Evolutionary conservation across 2,113 vertebrate species (phyloP), one percentile per base, ranked within the genome.

Genomic region (Heterotilapia buettikoferi): DNA sequence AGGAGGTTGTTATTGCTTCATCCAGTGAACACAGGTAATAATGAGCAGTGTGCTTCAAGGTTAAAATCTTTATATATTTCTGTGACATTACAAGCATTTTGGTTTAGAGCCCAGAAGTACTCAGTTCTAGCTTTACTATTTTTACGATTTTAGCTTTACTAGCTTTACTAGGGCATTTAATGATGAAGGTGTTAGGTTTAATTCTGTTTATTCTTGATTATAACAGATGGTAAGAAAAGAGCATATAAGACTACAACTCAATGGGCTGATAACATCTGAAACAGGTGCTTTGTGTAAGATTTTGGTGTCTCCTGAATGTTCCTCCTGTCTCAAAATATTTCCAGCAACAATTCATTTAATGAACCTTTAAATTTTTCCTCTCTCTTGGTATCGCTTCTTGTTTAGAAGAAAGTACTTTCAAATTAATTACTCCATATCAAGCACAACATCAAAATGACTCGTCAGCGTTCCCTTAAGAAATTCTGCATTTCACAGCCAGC

Each of bases 91-190:
- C 56, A 57, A 57, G 56, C 1, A 29, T 57, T 57, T 57, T 29
- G 56, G 38, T 16, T 43, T 24, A 43, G 54, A 8, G 54, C 24
- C 54, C 21, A 71, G 12, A 43, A 43, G 66, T 26, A 16, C 38
- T 26, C 0, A 0, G 40, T 47, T 73, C 9, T 9, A 47, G 24
- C 0, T 73, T 76, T 2, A 33, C 29, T 19, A 33, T 19, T 6
- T 63, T 33, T 19, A 63, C 0, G 3, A 59, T 18, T 73, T 26
- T 9, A 73, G 68, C 40, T 73, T 73, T 16, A 6, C 26, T 59
- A 21, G 5, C 7, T 24, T 71, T 18, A 45, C 63, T 9, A 0
- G 7, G 0, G 7, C 38, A 18, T 73, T 73, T 10, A 45, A 29
- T 2, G 13, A 9, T 47, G 14, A 47, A 26, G 21, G 11, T 54